A percentile compares a stretch with the other conserved stretches of the same genome.
Conservation (phyloP, 2,113 vertebrate genomes). For the Athene noctua region DNA sequence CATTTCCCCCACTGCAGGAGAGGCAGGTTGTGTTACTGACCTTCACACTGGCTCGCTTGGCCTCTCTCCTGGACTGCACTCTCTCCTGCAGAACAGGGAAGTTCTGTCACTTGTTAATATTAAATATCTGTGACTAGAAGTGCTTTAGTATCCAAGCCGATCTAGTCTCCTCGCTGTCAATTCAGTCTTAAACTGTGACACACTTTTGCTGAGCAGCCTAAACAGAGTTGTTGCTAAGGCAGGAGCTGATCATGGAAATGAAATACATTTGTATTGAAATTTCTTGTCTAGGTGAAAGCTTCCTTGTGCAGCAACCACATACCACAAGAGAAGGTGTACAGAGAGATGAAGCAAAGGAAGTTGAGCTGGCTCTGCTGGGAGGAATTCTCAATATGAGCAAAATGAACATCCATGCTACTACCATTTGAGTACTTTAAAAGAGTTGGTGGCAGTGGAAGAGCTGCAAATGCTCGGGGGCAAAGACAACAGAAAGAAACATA, state of each 20-base stretch:
- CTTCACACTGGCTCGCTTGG: fast-evolving
- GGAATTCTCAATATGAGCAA: not conserved
- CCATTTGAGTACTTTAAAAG: not conserved
- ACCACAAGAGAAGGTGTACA: not conserved
- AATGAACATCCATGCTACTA: not conserved
- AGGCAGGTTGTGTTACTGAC: not conserved
- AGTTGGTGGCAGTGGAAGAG: not conserved
- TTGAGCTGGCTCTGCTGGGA: not conserved
- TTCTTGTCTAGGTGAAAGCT: not conserved
- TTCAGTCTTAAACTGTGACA: not conserved
- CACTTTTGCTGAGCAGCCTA: not conserved
- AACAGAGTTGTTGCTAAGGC: not conserved
- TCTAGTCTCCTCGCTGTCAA: not conserved
- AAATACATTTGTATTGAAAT: not conserved
- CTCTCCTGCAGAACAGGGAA: not conserved
- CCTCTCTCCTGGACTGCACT: not conserved
- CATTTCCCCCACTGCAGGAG: not conserved
- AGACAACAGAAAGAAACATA: not conserved
- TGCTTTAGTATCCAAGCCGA: not conserved
- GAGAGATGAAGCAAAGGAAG: not conserved
- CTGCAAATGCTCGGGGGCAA: not conserved
- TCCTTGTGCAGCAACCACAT: not conserved
- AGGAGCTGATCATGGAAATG: not conserved
- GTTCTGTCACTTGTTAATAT: not conserved
- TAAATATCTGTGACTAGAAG: not conserved